Evolutionary conservation across 2,113 vertebrate species (phyloP).

Genomic region (Sceloporus undulatus): DNA sequence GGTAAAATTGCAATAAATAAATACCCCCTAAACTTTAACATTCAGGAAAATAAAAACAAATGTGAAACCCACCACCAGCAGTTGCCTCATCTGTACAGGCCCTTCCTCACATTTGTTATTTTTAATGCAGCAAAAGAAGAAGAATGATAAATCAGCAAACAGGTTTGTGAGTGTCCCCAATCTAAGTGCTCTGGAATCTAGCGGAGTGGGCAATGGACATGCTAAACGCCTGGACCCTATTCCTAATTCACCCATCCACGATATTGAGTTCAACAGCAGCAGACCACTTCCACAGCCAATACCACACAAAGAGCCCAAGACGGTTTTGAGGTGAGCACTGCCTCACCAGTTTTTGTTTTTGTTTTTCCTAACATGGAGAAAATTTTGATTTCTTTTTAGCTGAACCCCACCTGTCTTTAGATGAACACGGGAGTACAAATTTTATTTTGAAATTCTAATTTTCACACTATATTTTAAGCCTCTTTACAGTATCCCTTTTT

Average conservation of each 20-base stretch:
- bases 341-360: constrained; percentile 76
- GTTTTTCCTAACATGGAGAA: constrained; percentile 66
- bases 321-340: constrained; percentile 97
- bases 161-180: constrained; percentile 98
- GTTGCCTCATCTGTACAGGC: constrained; percentile 66
- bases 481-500: constrained; percentile 79
- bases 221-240: constrained; percentile 94
- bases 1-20: not conserved
- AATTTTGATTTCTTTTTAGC: constrained; percentile 62
- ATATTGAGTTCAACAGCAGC: constrained; percentile 97
- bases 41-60: constrained; percentile 6
- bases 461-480: constrained; percentile 66
- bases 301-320: constrained; percentile 97
- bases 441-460: constrained; percentile 60
- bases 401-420: constrained; percentile 61
- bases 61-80: constrained; percentile 17
- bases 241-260: constrained; percentile 96
- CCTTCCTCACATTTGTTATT: constrained; percentile 80
- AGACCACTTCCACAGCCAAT: constrained; percentile 96
- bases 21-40: constrained; percentile 9
- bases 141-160: constrained; percentile 96
- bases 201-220: constrained; percentile 88
- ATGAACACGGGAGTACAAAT: constrained; percentile 63
- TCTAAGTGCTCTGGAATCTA: constrained; percentile 94
- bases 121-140: constrained; percentile 99